phyloP scores from a whole-genome alignment of 2,797 vertebrate species.

The Hylomyscus alleni region DNA sequence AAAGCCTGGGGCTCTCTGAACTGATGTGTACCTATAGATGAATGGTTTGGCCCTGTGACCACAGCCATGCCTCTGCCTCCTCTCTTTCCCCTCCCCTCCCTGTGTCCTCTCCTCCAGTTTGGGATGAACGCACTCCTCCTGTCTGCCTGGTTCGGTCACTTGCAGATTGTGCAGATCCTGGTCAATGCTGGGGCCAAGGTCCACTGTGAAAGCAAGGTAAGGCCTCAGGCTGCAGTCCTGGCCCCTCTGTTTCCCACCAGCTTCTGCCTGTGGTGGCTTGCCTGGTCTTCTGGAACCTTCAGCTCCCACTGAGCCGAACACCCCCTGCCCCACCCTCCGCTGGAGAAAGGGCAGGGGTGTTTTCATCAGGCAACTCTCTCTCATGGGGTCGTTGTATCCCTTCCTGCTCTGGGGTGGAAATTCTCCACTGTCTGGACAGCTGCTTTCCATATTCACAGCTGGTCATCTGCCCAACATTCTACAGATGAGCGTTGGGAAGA shows the following conservation, averaged over 20 bases:
- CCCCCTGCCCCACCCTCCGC: too few species aligned
- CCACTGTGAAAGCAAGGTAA: constrained; percentile 93
- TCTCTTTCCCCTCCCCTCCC: not conserved
- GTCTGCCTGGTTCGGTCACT: constrained; percentile 96
- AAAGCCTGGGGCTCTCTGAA: not conserved
- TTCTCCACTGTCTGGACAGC: not conserved
- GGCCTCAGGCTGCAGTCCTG: not conserved
- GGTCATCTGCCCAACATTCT: not conserved
- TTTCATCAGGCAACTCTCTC: not conserved
- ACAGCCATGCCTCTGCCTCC: not conserved
- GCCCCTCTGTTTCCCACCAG: too few species aligned
- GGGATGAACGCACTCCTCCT: constrained; percentile 96
- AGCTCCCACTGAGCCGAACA: not conserved
- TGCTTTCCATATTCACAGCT: not conserved
- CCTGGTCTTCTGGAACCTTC: not conserved
- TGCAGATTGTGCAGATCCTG: constrained; percentile 92
- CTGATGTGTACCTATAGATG: not conserved
- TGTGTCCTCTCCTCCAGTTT: constrained; percentile 89
- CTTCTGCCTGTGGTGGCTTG: not conserved
- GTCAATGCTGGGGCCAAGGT: constrained; percentile 94
- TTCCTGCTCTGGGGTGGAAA: not conserved
- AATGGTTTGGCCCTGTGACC: not conserved
- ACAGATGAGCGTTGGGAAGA: not conserved
- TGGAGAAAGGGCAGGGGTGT: not conserved
- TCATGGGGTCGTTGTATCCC: not conserved